Base-by-base conservation (phyloP, 2,113 vertebrate genomes). In the Pomatorhinus ruficollis region DNA sequence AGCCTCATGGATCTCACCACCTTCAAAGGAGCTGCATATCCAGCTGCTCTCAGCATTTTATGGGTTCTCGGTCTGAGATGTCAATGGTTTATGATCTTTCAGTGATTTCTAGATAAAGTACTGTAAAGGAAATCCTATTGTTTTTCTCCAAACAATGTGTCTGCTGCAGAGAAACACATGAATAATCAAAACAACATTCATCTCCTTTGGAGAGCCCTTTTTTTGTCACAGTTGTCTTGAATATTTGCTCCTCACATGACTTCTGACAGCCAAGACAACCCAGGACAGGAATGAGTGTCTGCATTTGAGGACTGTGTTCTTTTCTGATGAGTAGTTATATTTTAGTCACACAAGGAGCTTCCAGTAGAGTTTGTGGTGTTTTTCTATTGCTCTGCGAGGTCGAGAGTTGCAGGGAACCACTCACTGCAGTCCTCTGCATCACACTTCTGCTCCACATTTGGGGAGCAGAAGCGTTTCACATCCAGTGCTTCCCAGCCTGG, bases 401-500 rank as follows among this genome's bases (percentile, higher is more conserved):
- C 45, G 47, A 10, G 37, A 33, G 18, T 31, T 33, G 7, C 6
- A 50, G 39, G 82, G 39, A 77, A 6, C 33, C n/a, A 3, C 42
- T 59, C 49, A 1, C 15, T 45, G 72, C n/a, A 11, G 11, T 49
- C 20, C 42, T 61, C 25, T 23, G 3, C 39, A 64, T 74, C 47
- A 39, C 18, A 9, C 40, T 16, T 31, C 12, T 1, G 1, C 72
- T 78, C 15, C 65, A 25, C 9, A 0, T 56, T 64, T 1, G 2
- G 53, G 70, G 63, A 53, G 49, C 40, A 53, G 28, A 59, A 47
- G 24, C 1, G 3, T 44, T 88, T 69, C 5, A 2, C 35, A 22
- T 15, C 39, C 66, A n/a, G 31, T 31, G 21, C 24, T 74, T 61
- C 63, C 16, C 21, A 50, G 19, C 23, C 47, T 71, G 40, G 60